These are phyloP conservation scores for Brachionus rotundiformis DNA, from an alignment of 1,140 invertebrate species.

Conservation along the genomic window DNA sequence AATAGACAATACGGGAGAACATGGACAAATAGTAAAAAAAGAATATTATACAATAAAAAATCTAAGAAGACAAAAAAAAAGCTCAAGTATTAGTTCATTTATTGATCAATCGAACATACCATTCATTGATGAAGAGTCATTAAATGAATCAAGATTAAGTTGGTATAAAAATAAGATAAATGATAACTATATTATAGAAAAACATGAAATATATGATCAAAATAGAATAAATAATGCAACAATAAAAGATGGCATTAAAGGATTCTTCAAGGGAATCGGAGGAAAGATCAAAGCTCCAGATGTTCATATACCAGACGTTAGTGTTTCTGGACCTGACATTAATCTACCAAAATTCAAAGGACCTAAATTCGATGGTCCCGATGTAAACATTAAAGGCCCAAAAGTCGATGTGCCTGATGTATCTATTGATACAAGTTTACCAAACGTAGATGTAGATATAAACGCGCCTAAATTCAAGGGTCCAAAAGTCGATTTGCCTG, in stretches of 20 bases:
- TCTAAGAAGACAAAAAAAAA: not conserved
- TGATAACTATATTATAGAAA: conserved; percentile 23
- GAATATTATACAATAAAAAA: conserved; percentile 48
- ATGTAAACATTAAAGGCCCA: not conserved
- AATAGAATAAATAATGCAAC: not conserved
- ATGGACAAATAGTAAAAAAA: conserved; percentile 24
- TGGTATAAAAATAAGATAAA: not conserved
- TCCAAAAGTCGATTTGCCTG: conserved; percentile 9
- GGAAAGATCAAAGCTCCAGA: conserved; percentile 49
- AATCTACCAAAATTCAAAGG: conserved; percentile 35
- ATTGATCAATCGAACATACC: conserved; percentile 48
- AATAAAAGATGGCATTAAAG: conserved; percentile 37
- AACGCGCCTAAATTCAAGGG: not conserved
- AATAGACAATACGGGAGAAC: not conserved
- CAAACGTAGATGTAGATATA: conserved; percentile 6
- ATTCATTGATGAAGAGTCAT: conserved; percentile 29
- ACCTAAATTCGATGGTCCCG: not conserved
- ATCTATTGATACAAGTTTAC: conserved; percentile 14
- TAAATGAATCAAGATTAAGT: not conserved
- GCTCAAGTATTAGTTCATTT: conserved; percentile 34
- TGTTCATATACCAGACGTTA: conserved; percentile 27
- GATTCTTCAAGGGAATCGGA: conserved; percentile 49
- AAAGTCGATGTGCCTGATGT: conserved; percentile 18
- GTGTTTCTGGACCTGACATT: not conserved
- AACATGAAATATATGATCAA: not conserved